Percentiles rank a stretch among this genome's conserved stretches.
Evolutionary conservation across 2,888 invertebrate species (phyloP).

Genomic region (Phyto melanocephala): DNA sequence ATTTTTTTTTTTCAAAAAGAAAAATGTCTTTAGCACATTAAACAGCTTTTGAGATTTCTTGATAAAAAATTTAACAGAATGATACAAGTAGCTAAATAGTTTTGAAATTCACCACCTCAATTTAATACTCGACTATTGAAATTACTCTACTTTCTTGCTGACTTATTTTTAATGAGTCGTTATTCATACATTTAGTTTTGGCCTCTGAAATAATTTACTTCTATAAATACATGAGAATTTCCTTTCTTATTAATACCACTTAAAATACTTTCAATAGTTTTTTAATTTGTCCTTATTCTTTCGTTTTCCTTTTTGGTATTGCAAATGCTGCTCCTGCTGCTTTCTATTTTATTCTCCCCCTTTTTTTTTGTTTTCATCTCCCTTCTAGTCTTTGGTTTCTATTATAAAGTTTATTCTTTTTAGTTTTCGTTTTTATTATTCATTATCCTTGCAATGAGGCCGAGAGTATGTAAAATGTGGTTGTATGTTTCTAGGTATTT

Average conservation of each 20-base stretch:
- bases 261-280: constrained; percentile 21
- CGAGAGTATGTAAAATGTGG: constrained; percentile 41
- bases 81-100: too few relatives aligned
- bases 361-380: not conserved
- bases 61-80: too few relatives aligned
- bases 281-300: constrained; percentile 53
- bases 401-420: constrained; percentile 35
- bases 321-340: constrained; percentile 17
- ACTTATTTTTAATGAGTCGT: not conserved
- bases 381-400: not conserved
- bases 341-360: not conserved
- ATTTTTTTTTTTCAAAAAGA: too few relatives aligned
- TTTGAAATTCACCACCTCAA: too few relatives aligned
- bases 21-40: too few relatives aligned
- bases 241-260: constrained; percentile 4
- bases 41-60: too few relatives aligned
- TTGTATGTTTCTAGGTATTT: not conserved
- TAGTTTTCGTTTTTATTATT: constrained; percentile 41
- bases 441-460: constrained; percentile 59
- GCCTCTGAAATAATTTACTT: not conserved
- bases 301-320: constrained; percentile 45
- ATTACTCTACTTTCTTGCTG: not conserved
- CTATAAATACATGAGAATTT: not conserved
- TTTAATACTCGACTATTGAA: not conserved
- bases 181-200: constrained; percentile 1